These are phyloP conservation scores for Botia kubotai DNA, from an alignment of 2,797 vertebrate species.

Conservation along the genomic window DNA sequence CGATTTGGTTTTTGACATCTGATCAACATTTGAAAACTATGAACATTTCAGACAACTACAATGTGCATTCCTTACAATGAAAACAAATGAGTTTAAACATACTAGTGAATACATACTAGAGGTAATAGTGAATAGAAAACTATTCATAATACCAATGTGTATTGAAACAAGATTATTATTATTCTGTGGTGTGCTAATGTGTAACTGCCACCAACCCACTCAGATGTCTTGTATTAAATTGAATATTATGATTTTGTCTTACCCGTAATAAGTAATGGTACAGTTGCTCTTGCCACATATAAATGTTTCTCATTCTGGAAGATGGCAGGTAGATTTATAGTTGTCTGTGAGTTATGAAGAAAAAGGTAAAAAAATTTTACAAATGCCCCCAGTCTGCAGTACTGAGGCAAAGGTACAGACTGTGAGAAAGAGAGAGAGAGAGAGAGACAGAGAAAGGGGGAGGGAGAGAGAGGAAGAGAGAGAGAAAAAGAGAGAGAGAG, in stretches of 20 bases:
- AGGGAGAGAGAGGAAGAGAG: neutral
- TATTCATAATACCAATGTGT: no score
- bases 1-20: no score
- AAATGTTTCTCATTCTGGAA: neutral
- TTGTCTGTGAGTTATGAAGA: neutral
- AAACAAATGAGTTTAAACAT: no score
- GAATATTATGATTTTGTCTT: neutral
- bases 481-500: neutral
- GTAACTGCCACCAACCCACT: neutral
- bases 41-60: no score
- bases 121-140: no score
- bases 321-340: slow-evolving; percentile 9
- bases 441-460: neutral
- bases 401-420: neutral
- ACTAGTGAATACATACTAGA: no score
- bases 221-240: neutral
- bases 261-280: neutral
- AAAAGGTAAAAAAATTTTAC: neutral
- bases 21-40: no score
- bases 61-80: no score
- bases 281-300: neutral
- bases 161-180: no score
- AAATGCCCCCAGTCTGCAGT: neutral
- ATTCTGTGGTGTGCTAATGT: no score
- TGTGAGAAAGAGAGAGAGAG: neutral